Base-by-base conservation (phyloP, 2,797 vertebrate species). In the Bovichtus variegatus region DNA sequence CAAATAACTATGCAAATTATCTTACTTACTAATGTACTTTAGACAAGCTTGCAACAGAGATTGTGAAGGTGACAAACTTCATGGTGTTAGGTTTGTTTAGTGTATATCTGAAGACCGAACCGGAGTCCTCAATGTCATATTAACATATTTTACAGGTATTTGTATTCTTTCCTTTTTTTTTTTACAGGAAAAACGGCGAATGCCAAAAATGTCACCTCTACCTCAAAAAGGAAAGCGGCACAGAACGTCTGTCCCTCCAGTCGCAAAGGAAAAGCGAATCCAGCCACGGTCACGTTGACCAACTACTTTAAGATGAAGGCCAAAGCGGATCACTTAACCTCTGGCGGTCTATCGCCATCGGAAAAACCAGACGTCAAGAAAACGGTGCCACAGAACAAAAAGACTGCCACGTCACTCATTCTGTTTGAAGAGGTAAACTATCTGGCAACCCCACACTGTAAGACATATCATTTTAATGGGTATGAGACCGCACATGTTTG, bases 391-490 rank as follows among this genome's bases (percentile, higher is more conserved):
- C 82, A 68, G 54, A 94, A 71, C 53, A 96, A 91, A 65, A 96
- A 92, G 83, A 93, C 81, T 15, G 94, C 96, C 60, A 97, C 95
- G 0, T 99, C 97, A 34, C 97, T 99, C 47, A 98, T 99, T 91
- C 95, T 99, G 61, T 99, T 99, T 92, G 98, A 99, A 89, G 98
- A 99, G 97, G 98, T 96, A 86, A 90, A 81, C 2, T 19, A 3
- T 41, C 41, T 41, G 12, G 34, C 5, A 41, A 9, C 18, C 3
- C 0, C 16, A 21, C 44, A 3, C 71, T 2, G 2, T 41, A 1
- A 69, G 40, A 54, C 15, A 2, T 59, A 4, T 27, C 16, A 60
- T 60, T 60, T 65, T 36, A 4, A 51, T 3, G 27, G 27, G 11
- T 46, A 23, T 5, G 15, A 50, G 38, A 12, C 49, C 1, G 2